These are phyloP conservation scores for Canis aureus DNA, from an alignment of 2,113 vertebrate genomes.

Conservation along the genomic window DNA sequence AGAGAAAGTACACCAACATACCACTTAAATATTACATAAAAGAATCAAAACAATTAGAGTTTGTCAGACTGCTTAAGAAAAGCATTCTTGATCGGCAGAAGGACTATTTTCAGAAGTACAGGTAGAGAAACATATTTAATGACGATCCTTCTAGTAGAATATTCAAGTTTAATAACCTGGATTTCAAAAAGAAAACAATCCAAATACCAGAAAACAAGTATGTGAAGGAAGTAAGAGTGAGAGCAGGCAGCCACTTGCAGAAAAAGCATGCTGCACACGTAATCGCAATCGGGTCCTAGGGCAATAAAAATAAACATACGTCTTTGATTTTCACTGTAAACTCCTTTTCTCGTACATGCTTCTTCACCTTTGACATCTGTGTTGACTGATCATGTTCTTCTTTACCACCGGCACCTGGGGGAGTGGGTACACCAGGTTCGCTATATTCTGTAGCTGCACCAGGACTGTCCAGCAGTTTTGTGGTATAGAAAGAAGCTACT, in stretches of 20 bases:
- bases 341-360: conserved; percentile 99
- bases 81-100: conserved; percentile 79
- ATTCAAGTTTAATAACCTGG: conserved; percentile 76
- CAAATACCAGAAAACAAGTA: conserved; percentile 87
- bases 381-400: conserved; percentile 95
- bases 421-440: conserved; percentile 86
- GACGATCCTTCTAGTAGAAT: conserved; percentile 73
- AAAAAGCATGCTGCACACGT: conserved; percentile 95
- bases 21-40: conserved; percentile 63
- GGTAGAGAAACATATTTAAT: conserved; percentile 69
- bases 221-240: conserved; percentile 89
- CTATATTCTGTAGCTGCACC: conserved; percentile 87
- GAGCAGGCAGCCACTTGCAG: conserved; percentile 93
- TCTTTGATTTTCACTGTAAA: conserved; percentile 99
- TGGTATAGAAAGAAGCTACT: conserved; percentile 98
- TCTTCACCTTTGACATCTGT: conserved; percentile 99
- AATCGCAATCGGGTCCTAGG: conserved; percentile 93
- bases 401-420: conserved; percentile 83
- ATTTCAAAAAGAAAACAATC: conserved; percentile 86
- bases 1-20: conserved; percentile 67
- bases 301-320: conserved; percentile 99
- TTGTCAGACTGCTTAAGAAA: conserved; percentile 80
- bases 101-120: conserved; percentile 70
- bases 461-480: conserved; percentile 96
- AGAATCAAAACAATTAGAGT: conserved; percentile 74